Conservation (phyloP, 2,113 vertebrate genomes). For the Pundamilia nyererei region DNA sequence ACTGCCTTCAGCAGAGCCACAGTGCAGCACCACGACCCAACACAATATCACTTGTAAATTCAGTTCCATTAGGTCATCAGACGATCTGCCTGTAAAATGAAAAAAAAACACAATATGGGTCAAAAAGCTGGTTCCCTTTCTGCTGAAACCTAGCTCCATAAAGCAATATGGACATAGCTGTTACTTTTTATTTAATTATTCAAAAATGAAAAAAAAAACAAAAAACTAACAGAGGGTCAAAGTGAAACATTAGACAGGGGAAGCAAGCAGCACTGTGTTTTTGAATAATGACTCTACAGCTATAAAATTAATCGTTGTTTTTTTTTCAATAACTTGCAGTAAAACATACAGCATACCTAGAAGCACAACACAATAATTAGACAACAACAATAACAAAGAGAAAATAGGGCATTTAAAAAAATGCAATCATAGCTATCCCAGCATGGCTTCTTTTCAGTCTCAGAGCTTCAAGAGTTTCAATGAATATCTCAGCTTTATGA, state of each 20-base stretch:
- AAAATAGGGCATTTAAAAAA: not conserved
- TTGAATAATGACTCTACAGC: not conserved
- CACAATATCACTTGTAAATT: constrained; percentile 54
- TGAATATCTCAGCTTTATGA: constrained; percentile 3
- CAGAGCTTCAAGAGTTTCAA: constrained; percentile 15
- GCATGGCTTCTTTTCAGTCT: constrained; percentile 20
- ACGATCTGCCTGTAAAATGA: constrained; percentile 53
- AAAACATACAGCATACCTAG: not conserved
- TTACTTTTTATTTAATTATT: not conserved
- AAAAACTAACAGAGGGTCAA: not conserved
- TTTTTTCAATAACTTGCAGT: constrained; percentile 9
- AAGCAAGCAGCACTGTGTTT: not conserved
- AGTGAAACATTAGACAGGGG: not conserved
- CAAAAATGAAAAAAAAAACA: not conserved
- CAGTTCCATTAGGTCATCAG: constrained; percentile 70
- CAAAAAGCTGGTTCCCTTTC: not conserved
- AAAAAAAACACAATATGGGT: not conserved
- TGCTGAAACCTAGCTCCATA: not conserved
- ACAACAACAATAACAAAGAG: constrained; percentile 18
- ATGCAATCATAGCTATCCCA: constrained; percentile 24
- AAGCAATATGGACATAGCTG: not conserved
- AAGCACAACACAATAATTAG: constrained; percentile 17
- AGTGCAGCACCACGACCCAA: constrained; percentile 63
- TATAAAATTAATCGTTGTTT: not conserved
- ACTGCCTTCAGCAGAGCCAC: constrained; percentile 48